Percentiles rank a stretch among this genome's conserved stretches.
Evolutionary conservation across 2,797 vertebrate genomes (phyloP).

Genomic region (Coregonus ussuriensis): DNA sequence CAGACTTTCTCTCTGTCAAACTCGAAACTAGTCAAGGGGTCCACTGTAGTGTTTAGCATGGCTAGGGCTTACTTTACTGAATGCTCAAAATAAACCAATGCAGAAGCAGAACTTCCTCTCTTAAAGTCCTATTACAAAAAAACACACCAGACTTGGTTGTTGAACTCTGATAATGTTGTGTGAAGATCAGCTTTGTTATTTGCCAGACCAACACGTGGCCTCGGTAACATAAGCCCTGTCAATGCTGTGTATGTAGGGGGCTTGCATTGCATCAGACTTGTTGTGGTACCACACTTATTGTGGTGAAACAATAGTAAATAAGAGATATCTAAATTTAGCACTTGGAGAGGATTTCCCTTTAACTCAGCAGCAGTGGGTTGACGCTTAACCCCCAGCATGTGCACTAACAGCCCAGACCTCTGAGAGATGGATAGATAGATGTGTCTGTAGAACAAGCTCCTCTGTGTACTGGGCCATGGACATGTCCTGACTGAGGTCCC

Average conservation of each 20-base stretch:
- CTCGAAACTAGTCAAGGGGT: conserved; percentile 44
- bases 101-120: conserved; percentile 43
- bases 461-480: conserved; percentile 18
- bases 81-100: conserved; percentile 19
- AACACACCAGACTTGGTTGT: conserved; percentile 54
- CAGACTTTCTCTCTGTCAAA: conserved; percentile 39
- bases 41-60: conserved; percentile 57
- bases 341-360: conserved; percentile 71
- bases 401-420: conserved; percentile 62
- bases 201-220: conserved; percentile 43
- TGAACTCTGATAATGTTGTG: conserved; percentile 31
- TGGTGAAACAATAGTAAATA: conserved; percentile 38
- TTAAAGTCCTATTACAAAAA: conserved; percentile 51
- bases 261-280: conserved; percentile 9
- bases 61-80: conserved; percentile 36
- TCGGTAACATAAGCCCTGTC: conserved; percentile 52
- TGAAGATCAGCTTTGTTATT: conserved; percentile 55
- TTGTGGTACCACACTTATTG: conserved; percentile 40
- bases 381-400: conserved; percentile 56
- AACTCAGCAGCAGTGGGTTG: conserved; percentile 62
- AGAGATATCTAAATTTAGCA: conserved; percentile 47
- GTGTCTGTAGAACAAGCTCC: conserved; percentile 13
- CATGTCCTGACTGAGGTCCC: conserved; percentile 47
- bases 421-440: conserved; percentile 38
- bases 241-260: conserved; percentile 46